phyloP scores from a whole-genome alignment of 1,140 invertebrate genomes.

The Ephestia elutella region DNA sequence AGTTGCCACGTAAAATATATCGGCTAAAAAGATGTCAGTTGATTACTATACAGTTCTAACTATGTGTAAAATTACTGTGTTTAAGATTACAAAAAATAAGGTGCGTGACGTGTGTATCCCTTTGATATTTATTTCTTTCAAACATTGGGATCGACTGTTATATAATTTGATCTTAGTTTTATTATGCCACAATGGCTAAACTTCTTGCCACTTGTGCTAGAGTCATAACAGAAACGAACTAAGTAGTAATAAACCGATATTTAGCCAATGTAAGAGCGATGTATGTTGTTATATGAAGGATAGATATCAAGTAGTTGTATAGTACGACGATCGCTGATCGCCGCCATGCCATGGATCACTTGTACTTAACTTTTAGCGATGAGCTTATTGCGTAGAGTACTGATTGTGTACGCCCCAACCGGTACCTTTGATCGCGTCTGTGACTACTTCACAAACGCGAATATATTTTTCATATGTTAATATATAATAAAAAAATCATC shows the following conservation, averaged over 20 bases:
- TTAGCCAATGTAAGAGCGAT: conserved; percentile 6
- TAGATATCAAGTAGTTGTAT: neutral
- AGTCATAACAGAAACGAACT: too few species aligned
- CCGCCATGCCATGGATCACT: conserved; percentile 1
- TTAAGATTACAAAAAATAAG: neutral
- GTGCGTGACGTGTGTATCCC: too few species aligned
- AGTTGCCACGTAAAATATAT: neutral
- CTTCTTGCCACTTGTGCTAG: neutral
- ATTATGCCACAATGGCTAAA: neutral
- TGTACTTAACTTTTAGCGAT: conserved; percentile 9
- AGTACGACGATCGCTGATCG: neutral
- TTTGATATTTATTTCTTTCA: conserved; percentile 10
- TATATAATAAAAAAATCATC: conserved; percentile 11
- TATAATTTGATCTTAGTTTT: conserved; percentile 6
- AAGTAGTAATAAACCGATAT: too few species aligned
- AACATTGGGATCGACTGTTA: conserved; percentile 18
- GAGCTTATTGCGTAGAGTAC: conserved; percentile 15
- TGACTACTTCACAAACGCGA: neutral
- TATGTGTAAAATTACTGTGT: neutral
- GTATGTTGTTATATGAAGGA: neutral
- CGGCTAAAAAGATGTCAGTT: neutral
- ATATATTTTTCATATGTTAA: conserved; percentile 3
- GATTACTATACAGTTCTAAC: too few species aligned
- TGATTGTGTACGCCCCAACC: conserved; percentile 7
- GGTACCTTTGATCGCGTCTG: conserved; percentile 6